These are phyloP conservation scores for Elymnias hypermnestra DNA, from an alignment of 1,140 invertebrate genomes.

Conservation along the genomic window DNA sequence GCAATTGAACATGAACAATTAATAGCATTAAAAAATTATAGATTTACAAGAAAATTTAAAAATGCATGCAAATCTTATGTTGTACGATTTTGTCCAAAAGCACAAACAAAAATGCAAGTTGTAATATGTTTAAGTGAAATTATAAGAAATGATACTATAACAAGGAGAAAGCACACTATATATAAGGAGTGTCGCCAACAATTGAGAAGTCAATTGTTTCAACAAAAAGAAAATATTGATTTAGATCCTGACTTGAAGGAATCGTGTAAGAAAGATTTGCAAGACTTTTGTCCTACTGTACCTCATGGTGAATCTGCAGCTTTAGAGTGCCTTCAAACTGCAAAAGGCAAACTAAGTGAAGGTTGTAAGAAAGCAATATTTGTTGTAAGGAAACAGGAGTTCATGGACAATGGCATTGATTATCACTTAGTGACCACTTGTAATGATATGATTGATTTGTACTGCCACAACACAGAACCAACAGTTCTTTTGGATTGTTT, in stretches of 20 bases:
- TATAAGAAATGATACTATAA: conserved; percentile 92
- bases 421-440: conserved; percentile 90
- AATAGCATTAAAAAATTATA: conserved; percentile 94
- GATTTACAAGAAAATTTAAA: conserved; percentile 97
- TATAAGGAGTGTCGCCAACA: conserved; percentile 92
- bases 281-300: conserved; percentile 82
- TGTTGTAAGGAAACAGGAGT: conserved; percentile 89
- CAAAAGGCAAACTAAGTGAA: conserved; percentile 81
- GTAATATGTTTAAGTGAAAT: conserved; percentile 94
- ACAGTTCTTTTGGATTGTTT: conserved; percentile 84
- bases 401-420: conserved; percentile 89
- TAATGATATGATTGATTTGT: conserved; percentile 88
- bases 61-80: conserved; percentile 93
- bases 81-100: conserved; percentile 84
- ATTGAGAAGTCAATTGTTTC: conserved; percentile 90
- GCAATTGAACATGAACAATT: conserved; percentile 97
- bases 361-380: conserved; percentile 89
- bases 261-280: conserved; percentile 87
- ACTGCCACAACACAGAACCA: conserved; percentile 83
- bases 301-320: conserved; percentile 86
- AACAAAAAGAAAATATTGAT: conserved; percentile 90
- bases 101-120: conserved; percentile 90
- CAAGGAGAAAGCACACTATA: conserved; percentile 85
- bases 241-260: conserved; percentile 88
- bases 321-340: conserved; percentile 89